Evolutionary conservation across 2,113 vertebrate species (phyloP), one percentile per base, ranked within the genome.

Genomic region (Oreochromis tanganicae): DNA sequence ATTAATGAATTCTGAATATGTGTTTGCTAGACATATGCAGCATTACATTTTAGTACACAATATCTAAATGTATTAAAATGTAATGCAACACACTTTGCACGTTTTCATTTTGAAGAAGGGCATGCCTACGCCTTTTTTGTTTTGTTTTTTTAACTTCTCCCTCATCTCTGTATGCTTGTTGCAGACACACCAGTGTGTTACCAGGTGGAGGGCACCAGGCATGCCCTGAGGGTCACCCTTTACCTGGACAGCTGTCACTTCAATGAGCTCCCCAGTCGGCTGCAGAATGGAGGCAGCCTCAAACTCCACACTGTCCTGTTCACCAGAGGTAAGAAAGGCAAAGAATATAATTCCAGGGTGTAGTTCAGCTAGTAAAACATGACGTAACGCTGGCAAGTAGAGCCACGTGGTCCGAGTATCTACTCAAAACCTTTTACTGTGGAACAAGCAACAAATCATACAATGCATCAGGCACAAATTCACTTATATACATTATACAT

Each of bases 181-280:
- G 5, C 96, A 99, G 99, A 99, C 94, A 97, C 96, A 43, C 96
- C 96, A 0, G 96, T 99, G 88, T 97, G 96, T 93, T 99, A 99
- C 94, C 98, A 99, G 82, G 96, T 99, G 0, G 98, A 99, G 94
- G 99, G 99, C 94, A 98, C 97, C 89, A 97, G 99, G n/a, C 98
- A 99, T 95, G 97, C 98, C 2, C 95, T 99, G 95, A 97, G 96
- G 95, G 97, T 99, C 87, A 91, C 97, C 36, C 97, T 99, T 94
- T 97, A 97, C 95, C 97, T 99, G 50, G 98, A 99, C 94, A 98
- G 97, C 95, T 98, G 97, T 95, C 98, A 98, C 96, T 99, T 99
- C 96, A 98, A 97, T 75, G 98, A 97, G 96, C 96, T 99, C 91
- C 99, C 99, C 48, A 96, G 97, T 81, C 97, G 98, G 14, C 96